Evolutionary conservation across 1,140 invertebrate genomes (phyloP).

Genomic region (Caerostris extrusa): DNA sequence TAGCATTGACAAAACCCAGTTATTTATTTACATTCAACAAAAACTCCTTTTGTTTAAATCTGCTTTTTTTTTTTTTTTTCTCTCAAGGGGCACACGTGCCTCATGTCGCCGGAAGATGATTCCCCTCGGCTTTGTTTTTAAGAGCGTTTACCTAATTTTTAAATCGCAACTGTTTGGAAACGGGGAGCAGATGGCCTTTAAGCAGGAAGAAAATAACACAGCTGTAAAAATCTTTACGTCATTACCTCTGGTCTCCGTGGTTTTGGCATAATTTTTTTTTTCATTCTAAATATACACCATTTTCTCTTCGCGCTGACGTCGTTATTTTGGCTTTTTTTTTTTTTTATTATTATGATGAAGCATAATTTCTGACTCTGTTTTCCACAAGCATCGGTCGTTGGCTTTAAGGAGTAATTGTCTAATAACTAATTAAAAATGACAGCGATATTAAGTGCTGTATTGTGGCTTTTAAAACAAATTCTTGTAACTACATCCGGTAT

Average conservation of each 20-base stretch:
- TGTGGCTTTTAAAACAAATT: neutral
- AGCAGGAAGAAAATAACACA: neutral
- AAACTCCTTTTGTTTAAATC: no score
- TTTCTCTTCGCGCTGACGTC: neutral
- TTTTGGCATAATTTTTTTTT: constrained; percentile 32
- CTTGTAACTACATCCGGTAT: neutral
- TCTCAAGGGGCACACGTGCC: neutral
- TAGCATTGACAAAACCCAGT: no score
- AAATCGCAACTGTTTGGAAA: constrained; percentile 31
- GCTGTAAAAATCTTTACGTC: constrained; percentile 11
- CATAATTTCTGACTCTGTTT: constrained; percentile 3
- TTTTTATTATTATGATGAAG: neutral
- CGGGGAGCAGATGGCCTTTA: constrained; percentile 18
- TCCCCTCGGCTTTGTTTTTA: neutral
- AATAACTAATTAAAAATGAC: neutral
- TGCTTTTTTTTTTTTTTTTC: no score
- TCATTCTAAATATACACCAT: constrained; percentile 36
- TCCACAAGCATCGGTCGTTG: neutral
- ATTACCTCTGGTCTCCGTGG: constrained; percentile 34
- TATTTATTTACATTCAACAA: no score
- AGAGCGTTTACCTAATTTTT: constrained; percentile 30
- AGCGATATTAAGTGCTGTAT: neutral
- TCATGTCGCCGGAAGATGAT: neutral
- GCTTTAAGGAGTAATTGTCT: neutral
- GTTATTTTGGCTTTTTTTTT: neutral